Evolutionary conservation across 2,113 vertebrate species (phyloP).

Genomic region (Tragelaphus strepsiceros): DNA sequence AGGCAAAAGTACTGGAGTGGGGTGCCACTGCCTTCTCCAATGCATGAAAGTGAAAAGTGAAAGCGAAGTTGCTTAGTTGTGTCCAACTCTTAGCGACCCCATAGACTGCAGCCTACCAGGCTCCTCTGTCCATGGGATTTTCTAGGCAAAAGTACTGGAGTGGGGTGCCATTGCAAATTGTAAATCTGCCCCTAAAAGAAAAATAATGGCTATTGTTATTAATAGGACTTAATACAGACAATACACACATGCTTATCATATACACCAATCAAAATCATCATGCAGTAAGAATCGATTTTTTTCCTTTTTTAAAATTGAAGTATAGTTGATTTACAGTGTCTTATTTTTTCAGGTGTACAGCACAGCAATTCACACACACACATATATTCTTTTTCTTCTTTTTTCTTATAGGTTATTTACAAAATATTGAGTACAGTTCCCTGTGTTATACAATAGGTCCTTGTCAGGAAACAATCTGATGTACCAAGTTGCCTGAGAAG

Average conservation of each 20-base stretch:
- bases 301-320: neutral
- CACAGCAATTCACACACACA: neutral
- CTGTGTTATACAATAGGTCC: neutral
- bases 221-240: neutral
- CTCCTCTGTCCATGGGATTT: too few relatives aligned
- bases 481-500: neutral
- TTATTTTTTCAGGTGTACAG: neutral
- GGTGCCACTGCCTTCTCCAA: too few relatives aligned
- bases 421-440: neutral
- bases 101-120: too few relatives aligned
- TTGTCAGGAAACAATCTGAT: neutral
- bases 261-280: neutral
- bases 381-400: neutral
- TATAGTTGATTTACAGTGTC: neutral
- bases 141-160: too few relatives aligned
- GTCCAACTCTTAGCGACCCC: too few relatives aligned
- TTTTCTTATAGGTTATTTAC: neutral
- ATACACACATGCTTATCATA: neutral
- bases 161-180: neutral
- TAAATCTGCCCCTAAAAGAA: neutral
- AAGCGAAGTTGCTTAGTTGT: too few relatives aligned
- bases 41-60: too few relatives aligned
- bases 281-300: neutral
- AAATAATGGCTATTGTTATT: neutral
- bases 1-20: too few relatives aligned